Percentiles rank a stretch among this genome's conserved stretches.
Conservation (phyloP, 2,797 vertebrate genomes). For the Intellagama lesueurii region DNA sequence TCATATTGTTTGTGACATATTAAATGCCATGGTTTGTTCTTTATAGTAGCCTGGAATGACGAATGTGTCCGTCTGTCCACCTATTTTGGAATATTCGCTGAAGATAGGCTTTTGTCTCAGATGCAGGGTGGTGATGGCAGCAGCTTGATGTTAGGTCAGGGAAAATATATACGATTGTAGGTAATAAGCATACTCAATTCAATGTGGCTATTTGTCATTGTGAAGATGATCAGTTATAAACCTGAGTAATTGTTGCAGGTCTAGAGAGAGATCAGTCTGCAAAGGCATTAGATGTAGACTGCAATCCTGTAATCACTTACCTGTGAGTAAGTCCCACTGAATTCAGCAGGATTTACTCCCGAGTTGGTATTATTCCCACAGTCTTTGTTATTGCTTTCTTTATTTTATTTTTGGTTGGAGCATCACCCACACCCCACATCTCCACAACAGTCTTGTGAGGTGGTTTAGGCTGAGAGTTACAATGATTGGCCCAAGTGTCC, state of each 20-base stretch:
- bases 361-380: no score
- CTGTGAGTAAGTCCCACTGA: no score
- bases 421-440: no score
- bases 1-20: not conserved
- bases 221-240: not conserved
- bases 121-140: not conserved
- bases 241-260: not conserved
- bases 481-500: not conserved
- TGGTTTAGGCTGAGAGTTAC: not conserved
- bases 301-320: no score
- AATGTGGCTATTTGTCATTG: not conserved
- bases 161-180: not conserved
- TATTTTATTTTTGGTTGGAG: no score
- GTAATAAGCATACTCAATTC: not conserved
- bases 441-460: no score
- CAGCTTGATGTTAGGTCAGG: not conserved
- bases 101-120: not conserved
- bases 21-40: constrained; percentile 3
- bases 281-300: no score
- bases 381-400: no score
- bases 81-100: not conserved
- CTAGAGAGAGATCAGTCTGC: no score
- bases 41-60: not conserved
- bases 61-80: not conserved
- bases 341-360: no score